Conservation (phyloP, 2,113 vertebrate genomes). For the Stomatorhinus ivindoensis region DNA sequence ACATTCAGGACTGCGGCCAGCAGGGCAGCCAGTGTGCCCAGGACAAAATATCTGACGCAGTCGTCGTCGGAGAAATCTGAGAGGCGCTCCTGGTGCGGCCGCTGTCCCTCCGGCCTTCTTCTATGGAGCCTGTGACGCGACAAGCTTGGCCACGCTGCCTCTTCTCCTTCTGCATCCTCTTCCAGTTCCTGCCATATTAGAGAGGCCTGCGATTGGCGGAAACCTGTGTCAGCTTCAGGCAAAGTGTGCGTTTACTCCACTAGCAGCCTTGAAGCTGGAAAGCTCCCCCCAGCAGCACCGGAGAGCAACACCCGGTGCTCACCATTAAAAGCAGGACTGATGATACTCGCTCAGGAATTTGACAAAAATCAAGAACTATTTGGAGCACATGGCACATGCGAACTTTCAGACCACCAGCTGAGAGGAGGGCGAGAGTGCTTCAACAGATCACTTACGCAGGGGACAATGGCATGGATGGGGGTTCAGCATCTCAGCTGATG, state of each 20-base stretch:
- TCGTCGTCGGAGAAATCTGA: conserved; percentile 73
- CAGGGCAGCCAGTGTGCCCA: conserved; percentile 78
- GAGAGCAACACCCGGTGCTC: not conserved
- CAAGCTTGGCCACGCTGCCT: conserved; percentile 48
- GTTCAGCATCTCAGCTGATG: not conserved
- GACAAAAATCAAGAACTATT: not conserved
- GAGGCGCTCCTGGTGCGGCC: conserved; percentile 46
- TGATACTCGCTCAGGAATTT: not conserved
- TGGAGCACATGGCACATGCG: not conserved
- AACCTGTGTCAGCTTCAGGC: conserved; percentile 88
- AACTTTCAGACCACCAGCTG: not conserved
- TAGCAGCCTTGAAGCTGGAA: conserved; percentile 7
- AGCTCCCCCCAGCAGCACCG: not conserved
- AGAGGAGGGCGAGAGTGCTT: not conserved
- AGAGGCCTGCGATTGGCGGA: conserved; percentile 98
- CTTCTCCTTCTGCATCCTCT: conserved; percentile 76
- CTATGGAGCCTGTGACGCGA: conserved; percentile 53
- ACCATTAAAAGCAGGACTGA: not conserved
- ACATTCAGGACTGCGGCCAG: conserved; percentile 83
- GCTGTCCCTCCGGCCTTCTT: conserved; percentile 39
- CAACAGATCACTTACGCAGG: not conserved
- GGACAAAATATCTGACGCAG: conserved; percentile 79
- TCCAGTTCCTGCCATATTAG: conserved; percentile 98
- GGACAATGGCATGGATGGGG: not conserved
- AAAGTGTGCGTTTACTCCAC: conserved; percentile 37